Percentiles rank a stretch among this genome's conserved stretches.
Conservation (phyloP, 2,888 invertebrate species). For the Beris morrisii region DNA sequence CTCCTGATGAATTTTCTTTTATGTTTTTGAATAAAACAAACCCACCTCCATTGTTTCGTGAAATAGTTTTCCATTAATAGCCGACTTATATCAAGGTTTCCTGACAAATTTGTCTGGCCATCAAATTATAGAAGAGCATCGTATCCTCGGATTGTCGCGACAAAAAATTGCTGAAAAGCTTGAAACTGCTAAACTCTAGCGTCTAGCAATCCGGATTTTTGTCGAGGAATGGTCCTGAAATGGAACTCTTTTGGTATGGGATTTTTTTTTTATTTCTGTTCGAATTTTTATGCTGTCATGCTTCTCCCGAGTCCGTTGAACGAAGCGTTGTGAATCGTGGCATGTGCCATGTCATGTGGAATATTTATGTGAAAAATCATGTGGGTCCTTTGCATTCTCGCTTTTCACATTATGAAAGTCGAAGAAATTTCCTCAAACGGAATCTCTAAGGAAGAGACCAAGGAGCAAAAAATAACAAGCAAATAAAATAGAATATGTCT, state of each 20-base stretch:
- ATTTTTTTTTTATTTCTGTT: not conserved
- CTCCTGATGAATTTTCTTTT: no score
- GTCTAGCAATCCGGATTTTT: not conserved
- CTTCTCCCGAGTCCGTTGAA: not conserved
- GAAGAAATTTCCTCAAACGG: no score
- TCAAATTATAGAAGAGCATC: slow-evolving; percentile 17
- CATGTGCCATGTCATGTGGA: not conserved
- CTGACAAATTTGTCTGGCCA: slow-evolving; percentile 30
- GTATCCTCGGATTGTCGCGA: slow-evolving; percentile 15
- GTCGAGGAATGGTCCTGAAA: no score
- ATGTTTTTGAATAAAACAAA: no score
- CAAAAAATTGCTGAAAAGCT: not conserved
- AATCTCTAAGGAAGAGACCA: no score
- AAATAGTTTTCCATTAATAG: no score
- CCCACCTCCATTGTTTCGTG: no score
- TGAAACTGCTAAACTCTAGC: not conserved
- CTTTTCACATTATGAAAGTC: not conserved
- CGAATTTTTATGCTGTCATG: not conserved
- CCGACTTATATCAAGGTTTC: slow-evolving; percentile 15
- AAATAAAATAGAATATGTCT: no score
- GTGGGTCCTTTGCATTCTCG: not conserved
- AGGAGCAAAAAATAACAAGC: no score
- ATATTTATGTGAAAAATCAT: slow-evolving; percentile 3
- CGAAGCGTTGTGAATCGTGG: not conserved
- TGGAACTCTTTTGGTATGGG: not conserved